Evolutionary conservation across 2,113 vertebrate species (phyloP).

Genomic region (Mesitornis unicolor): DNA sequence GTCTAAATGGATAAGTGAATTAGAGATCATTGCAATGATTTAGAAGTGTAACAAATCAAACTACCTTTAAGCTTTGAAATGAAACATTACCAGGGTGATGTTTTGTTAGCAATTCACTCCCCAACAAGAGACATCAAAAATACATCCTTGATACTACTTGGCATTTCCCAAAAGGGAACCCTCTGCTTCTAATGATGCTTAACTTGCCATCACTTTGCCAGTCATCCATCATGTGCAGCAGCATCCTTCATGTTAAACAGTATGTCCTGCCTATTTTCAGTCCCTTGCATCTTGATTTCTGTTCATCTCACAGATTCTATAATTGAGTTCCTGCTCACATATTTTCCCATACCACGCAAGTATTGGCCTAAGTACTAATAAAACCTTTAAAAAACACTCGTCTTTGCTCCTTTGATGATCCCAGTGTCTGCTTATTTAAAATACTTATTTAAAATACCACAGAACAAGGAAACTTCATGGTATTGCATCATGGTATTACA

Average conservation of each 20-base stretch:
- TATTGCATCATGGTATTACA: too few relatives aligned
- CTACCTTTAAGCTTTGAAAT: background rate
- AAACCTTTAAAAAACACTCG: background rate
- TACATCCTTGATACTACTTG: background rate
- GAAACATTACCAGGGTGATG: background rate
- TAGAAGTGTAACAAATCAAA: background rate
- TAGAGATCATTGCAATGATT: background rate
- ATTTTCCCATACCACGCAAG: background rate
- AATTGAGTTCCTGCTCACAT: rapidly evolving
- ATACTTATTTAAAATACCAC: too few relatives aligned
- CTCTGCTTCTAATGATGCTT: background rate
- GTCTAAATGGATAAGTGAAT: background rate
- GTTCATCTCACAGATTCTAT: background rate
- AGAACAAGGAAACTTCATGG: too few relatives aligned
- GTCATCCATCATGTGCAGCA: rapidly evolving
- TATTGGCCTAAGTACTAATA: background rate
- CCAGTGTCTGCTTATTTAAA: rapidly evolving
- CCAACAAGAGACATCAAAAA: background rate
- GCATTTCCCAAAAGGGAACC: background rate
- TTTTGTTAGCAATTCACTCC: background rate
- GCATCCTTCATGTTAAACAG: background rate
- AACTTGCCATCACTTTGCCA: background rate
- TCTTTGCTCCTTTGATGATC: background rate
- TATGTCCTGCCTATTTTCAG: background rate
- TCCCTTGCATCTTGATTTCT: background rate